Evolutionary conservation across 2,797 vertebrate genomes (phyloP).

Genomic region (Argya squamiceps): DNA sequence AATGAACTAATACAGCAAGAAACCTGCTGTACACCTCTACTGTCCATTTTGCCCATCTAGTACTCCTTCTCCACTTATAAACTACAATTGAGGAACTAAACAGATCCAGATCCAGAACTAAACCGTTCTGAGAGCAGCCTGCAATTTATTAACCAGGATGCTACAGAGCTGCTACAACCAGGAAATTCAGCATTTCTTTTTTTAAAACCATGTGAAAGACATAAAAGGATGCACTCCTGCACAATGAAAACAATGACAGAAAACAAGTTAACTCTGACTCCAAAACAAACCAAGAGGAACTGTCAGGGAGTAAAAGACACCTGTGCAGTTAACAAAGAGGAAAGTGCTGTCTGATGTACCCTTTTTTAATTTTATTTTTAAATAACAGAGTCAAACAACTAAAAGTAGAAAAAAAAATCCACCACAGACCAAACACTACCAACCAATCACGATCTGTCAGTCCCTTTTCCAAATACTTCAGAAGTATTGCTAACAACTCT

Average conservation of each 20-base stretch:
- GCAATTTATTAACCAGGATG: neutral
- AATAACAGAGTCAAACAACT: neutral
- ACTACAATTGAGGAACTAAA: neutral
- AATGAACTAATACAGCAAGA: neutral
- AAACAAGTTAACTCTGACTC: neutral
- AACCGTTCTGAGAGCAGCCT: neutral
- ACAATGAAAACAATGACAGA: neutral
- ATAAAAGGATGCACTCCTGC: neutral
- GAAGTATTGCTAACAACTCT: neutral
- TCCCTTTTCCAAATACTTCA: neutral
- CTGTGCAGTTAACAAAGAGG: neutral
- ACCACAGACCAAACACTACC: neutral
- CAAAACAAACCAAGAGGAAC: neutral
- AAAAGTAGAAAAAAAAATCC: neutral
- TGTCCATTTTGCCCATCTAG: neutral
- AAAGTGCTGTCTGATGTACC: rapidly evolving
- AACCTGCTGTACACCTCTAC: neutral
- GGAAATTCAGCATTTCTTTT: neutral
- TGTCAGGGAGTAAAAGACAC: neutral
- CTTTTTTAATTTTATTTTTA: neutral
- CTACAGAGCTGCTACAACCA: neutral
- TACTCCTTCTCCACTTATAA: neutral
- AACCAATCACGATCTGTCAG: rapidly evolving
- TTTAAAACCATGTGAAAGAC: neutral
- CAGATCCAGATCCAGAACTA: too few relatives aligned